Conservation (phyloP, 2,888 invertebrate species). For the Drosophila mulleri region DNA sequence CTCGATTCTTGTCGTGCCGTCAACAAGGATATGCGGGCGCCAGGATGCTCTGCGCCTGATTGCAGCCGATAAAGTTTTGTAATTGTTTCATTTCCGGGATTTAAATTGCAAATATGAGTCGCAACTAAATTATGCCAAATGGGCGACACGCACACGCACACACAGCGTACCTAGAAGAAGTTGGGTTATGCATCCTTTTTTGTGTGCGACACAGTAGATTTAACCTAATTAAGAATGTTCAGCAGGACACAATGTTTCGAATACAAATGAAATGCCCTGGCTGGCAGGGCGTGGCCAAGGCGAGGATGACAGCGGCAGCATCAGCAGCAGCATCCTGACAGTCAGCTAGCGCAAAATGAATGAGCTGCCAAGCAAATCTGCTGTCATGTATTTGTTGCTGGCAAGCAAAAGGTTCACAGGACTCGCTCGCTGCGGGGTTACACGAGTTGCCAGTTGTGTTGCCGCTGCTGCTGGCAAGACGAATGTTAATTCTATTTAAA, state of each 20-base stretch:
- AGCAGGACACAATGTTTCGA: conserved; percentile 83
- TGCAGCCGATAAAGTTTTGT: conserved; percentile 76
- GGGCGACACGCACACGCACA: conserved; percentile 29
- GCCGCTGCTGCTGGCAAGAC: conserved; percentile 62
- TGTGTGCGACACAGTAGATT: conserved; percentile 80
- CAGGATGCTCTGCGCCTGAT: conserved; percentile 53
- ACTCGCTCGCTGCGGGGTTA: conserved; percentile 54
- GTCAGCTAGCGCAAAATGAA: conserved; percentile 72
- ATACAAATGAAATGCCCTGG: conserved; percentile 79
- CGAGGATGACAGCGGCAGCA: conserved; percentile 28
- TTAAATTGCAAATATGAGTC: conserved; percentile 83
- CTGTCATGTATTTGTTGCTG: conserved; percentile 70
- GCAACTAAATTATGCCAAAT: conserved; percentile 73
- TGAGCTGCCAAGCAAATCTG: conserved; percentile 79
- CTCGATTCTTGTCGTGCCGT: conserved; percentile 36
- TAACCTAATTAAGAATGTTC: conserved; percentile 84
- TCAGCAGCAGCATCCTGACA: conserved; percentile 58
- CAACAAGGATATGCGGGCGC: conserved; percentile 36
- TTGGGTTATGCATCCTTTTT: conserved; percentile 48
- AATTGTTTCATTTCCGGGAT: conserved; percentile 83
- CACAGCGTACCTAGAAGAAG: conserved; percentile 7
- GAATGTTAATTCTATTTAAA: conserved; percentile 80
- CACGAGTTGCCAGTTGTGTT: conserved; percentile 40
- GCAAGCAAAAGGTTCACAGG: conserved; percentile 65
- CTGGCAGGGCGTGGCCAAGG: conserved; percentile 23